phyloP scores from a whole-genome alignment of 2,113 vertebrate genomes.

The Cavia porcellus region DNA sequence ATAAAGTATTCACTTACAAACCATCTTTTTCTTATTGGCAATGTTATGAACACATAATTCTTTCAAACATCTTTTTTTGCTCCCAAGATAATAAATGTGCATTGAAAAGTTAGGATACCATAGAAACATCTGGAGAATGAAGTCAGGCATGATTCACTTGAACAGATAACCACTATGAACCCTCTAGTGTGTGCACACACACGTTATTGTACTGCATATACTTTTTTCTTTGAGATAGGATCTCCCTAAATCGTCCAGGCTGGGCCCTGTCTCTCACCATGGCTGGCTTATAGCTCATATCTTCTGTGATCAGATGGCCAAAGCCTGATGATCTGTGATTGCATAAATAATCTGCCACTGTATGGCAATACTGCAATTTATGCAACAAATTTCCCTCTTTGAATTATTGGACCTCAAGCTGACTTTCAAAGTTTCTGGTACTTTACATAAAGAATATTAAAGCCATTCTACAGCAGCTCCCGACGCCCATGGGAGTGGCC shows the following conservation, averaged over 20 bases:
- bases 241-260: background rate
- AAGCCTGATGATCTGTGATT: background rate
- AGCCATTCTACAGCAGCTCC: background rate
- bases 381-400: background rate
- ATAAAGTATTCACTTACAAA: background rate
- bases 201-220: fast-evolving
- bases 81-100: background rate
- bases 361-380: fast-evolving
- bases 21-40: background rate
- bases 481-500: background rate
- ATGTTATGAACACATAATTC: background rate
- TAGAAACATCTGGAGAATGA: background rate
- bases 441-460: background rate
- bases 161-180: background rate
- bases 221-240: background rate
- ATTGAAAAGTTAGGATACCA: background rate
- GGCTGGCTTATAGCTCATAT: background rate
- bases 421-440: background rate
- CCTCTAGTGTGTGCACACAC: fast-evolving
- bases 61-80: background rate
- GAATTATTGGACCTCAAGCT: background rate
- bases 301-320: background rate
- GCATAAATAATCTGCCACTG: background rate
- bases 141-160: background rate
- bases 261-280: background rate